A percentile compares a stretch with the other conserved stretches of the same genome.
Conservation (phyloP, 2,113 vertebrate genomes). For the Labeo catla region DNA sequence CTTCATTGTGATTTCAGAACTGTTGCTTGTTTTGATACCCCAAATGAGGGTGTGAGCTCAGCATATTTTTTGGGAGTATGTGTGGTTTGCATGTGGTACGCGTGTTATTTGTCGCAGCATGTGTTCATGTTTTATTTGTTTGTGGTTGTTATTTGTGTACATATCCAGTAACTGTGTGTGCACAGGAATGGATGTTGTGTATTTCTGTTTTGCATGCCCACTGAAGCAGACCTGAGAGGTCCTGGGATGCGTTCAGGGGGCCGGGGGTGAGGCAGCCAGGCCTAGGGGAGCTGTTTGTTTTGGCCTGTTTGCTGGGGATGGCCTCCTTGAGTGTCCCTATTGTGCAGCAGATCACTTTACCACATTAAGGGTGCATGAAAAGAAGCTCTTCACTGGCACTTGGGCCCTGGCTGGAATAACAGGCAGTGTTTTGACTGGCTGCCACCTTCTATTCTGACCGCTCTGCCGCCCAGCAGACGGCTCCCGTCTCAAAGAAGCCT, state of each 20-base stretch:
- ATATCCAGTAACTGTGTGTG: not conserved
- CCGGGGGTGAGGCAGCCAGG: constrained; percentile 58
- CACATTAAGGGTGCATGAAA: constrained; percentile 77
- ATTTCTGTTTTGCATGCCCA: constrained; percentile 6
- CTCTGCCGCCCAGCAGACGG: constrained; percentile 64
- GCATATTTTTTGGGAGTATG: not conserved
- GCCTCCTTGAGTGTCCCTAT: constrained; percentile 79
- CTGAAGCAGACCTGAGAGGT: constrained; percentile 43
- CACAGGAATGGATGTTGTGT: constrained; percentile 17
- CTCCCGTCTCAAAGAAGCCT: constrained; percentile 55
- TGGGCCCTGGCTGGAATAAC: constrained; percentile 73
- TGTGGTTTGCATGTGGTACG: constrained; percentile 3
- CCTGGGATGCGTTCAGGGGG: constrained; percentile 47
- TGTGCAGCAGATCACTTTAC: constrained; percentile 81
- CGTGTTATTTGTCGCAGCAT: constrained; percentile 14
- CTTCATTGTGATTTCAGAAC: not conserved
- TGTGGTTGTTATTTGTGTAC: constrained; percentile 2
- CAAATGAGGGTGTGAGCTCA: not conserved
- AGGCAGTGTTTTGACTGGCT: constrained; percentile 80
- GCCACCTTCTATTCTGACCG: constrained; percentile 77
- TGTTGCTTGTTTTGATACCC: not conserved
- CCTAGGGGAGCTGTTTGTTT: constrained; percentile 68
- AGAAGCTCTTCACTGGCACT: constrained; percentile 78
- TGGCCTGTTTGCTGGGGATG: constrained; percentile 73
- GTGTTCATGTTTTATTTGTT: constrained; percentile 19